Evolutionary conservation across 1,140 invertebrate genomes (phyloP).

Genomic region (Philaenus spumarius): DNA sequence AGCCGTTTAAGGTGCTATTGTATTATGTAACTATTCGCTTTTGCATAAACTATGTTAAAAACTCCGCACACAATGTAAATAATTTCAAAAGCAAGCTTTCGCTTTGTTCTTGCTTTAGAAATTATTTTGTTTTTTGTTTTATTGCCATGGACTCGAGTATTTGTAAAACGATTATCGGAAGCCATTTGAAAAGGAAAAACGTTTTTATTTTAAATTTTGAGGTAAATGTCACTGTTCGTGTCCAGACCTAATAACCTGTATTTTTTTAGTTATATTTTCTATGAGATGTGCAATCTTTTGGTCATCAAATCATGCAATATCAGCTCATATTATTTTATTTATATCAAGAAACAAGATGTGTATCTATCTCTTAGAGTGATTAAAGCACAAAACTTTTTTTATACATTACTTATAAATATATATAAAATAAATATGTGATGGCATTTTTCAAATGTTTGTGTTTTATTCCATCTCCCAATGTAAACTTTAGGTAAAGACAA

Average conservation of each 20-base stretch:
- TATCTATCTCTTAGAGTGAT: slow-evolving; percentile 12
- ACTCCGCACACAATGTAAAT: too few relatives aligned
- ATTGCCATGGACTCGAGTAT: background rate
- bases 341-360: background rate
- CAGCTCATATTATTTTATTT: slow-evolving; percentile 8
- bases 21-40: too few relatives aligned
- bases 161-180: background rate
- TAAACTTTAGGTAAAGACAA: too few relatives aligned
- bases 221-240: background rate
- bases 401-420: slow-evolving; percentile 9
- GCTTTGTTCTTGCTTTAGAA: too few relatives aligned
- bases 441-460: slow-evolving; percentile 6
- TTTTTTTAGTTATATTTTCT: background rate
- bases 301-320: background rate
- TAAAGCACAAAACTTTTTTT: slow-evolving; percentile 17
- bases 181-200: background rate
- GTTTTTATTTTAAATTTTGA: background rate
- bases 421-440: slow-evolving; percentile 12
- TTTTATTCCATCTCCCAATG: background rate
- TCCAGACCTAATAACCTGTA: background rate
- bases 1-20: too few relatives aligned
- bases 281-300: background rate
- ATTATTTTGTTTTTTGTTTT: too few relatives aligned
- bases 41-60: too few relatives aligned
- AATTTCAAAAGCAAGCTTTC: too few relatives aligned